Base-by-base conservation (phyloP, 1,140 invertebrate species). In the Conus ventricosus region DNA sequence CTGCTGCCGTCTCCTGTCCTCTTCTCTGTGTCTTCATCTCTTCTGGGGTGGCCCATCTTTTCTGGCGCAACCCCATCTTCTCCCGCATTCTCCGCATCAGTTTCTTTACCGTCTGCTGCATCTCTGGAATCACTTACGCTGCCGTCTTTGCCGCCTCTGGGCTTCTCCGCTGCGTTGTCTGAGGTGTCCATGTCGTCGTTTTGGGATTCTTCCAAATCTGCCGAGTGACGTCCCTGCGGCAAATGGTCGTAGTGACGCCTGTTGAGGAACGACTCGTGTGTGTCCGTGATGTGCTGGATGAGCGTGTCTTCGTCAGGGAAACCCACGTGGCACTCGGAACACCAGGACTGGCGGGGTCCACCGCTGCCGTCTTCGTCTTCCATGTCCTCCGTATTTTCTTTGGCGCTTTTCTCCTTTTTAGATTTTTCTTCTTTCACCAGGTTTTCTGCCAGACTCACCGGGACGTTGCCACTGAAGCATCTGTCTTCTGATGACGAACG, bases 321-420 rank as follows among this genome's bases (percentile, higher is more conserved):
- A 5, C 93, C 93, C 17, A 91, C 90, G 23, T 92, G 90, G 85
- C 93, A 93, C 84, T 93, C 93, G 7, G 92, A 90, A 83, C 93
- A 93, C 92, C 92, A 93, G 75, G 93, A 92, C 55, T 93, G 89
- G 63, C 88, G 91, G 0, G 89, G 17, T 54, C 82, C 67, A 83
- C 86, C 20, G 25, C 55, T 25, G 89, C 88, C 15, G 81, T 85
- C 20, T 63, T 25, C 10, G 10, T 67, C 55, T 7, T 71, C 63
- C 63, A 71, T 63, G 4, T 54, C 51, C 1, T 71, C 63, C 7
- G 23, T 15, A 39, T 27, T 75, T 25, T 53, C 20, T 57, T 17
- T 7, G 4, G 27, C 5, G 4, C 80, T 17, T 51, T n/a, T 27
- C 23, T 80, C 23, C 13, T 23, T 15, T 1, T 53, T 27, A 25